A percentile compares a stretch with the other conserved stretches of the same genome.
Conservation (phyloP, 1,140 invertebrate species). For the Gonatopus flavifemur region DNA sequence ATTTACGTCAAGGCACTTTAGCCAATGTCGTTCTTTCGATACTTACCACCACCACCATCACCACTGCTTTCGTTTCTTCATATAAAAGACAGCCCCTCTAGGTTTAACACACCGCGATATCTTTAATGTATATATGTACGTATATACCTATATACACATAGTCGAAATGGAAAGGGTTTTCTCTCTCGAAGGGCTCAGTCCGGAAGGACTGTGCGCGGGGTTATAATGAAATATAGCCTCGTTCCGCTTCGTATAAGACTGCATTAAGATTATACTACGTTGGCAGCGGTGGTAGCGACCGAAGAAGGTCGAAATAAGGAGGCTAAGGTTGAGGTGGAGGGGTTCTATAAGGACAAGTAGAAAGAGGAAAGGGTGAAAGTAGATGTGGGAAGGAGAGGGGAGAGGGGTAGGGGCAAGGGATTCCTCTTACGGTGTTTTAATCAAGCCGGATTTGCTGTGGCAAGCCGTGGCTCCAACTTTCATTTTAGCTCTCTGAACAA, state of each 20-base stretch:
- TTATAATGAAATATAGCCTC: constrained; percentile 60
- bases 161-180: constrained; percentile 54
- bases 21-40: constrained; percentile 37
- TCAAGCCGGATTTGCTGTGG: constrained; percentile 60
- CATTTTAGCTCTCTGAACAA: constrained; percentile 56
- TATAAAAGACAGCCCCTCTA: constrained; percentile 14
- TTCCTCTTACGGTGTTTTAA: constrained; percentile 55
- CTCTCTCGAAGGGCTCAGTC: constrained; percentile 29
- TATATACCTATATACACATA: too few species aligned
- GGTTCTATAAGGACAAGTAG: constrained; percentile 12
- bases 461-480: constrained; percentile 57
- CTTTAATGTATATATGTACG: too few species aligned
- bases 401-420: constrained; percentile 44
- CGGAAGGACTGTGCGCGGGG: constrained; percentile 53
- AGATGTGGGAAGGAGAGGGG: neutral
- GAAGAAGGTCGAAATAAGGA: constrained; percentile 44
- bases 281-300: constrained; percentile 43
- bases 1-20: constrained; percentile 34
- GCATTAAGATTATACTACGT: constrained; percentile 60
- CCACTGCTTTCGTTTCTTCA: constrained; percentile 1
- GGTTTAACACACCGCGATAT: constrained; percentile 27
- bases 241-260: constrained; percentile 58
- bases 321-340: constrained; percentile 30
- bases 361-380: constrained; percentile 9
- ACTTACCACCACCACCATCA: constrained; percentile 15